Conservation (phyloP, 2,797 vertebrate genomes). For the Crax fasciolata region DNA sequence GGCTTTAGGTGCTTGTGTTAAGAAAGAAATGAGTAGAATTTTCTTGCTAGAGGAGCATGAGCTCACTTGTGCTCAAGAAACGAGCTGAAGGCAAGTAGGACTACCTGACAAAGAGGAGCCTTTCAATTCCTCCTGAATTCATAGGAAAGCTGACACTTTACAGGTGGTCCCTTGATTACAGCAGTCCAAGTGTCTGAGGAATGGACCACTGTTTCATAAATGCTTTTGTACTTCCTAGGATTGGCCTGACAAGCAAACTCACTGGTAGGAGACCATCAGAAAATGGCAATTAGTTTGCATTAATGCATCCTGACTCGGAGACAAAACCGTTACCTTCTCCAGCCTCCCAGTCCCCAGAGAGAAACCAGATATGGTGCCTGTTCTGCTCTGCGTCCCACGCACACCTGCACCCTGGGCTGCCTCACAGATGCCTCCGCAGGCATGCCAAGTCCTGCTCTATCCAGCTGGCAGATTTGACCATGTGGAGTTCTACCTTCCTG, state of each 20-base stretch:
- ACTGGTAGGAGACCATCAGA: background rate
- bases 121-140: background rate
- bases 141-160: background rate
- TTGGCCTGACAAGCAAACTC: background rate
- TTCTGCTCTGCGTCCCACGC: background rate
- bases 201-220: background rate
- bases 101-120: background rate
- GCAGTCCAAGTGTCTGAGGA: background rate
- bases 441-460: background rate
- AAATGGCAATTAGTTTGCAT: background rate
- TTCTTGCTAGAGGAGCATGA: background rate
- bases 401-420: background rate
- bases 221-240: background rate
- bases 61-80: background rate
- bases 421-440: rapidly evolving
- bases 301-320: background rate
- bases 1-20: background rate
- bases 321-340: background rate
- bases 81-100: background rate
- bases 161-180: background rate
- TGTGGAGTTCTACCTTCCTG: background rate
- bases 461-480: background rate
- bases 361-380: background rate
- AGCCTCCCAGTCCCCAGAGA: background rate
- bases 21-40: background rate